Conservation (phyloP, 2,113 vertebrate species). For the Bubo bubo region DNA sequence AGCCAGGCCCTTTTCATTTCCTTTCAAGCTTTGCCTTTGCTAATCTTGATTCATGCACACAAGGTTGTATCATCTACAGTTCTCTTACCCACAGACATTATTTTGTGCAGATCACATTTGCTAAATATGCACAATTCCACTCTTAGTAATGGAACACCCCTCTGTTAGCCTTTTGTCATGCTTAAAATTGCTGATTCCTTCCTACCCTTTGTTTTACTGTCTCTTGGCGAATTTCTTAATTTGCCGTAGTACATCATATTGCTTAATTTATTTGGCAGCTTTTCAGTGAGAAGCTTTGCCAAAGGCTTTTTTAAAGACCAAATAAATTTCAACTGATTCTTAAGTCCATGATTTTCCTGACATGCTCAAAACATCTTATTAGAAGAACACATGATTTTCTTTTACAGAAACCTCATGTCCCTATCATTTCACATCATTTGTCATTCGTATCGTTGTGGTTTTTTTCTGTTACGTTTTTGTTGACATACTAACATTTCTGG, state of each 20-base stretch:
- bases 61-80: not conserved
- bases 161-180: slow-evolving; percentile 23
- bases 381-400: not conserved
- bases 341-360: slow-evolving; percentile 29
- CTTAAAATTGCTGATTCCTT: slow-evolving; percentile 50
- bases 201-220: slow-evolving; percentile 48
- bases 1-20: not conserved
- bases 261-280: slow-evolving; percentile 63
- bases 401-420: slow-evolving; percentile 17
- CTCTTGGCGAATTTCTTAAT: slow-evolving; percentile 56
- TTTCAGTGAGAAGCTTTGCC: slow-evolving; percentile 45
- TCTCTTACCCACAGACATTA: not conserved
- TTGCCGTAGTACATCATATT: slow-evolving; percentile 4
- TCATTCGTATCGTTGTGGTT: not conserved
- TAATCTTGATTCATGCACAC: not conserved
- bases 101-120: not conserved
- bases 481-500: not conserved
- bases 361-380: slow-evolving; percentile 6
- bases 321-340: slow-evolving; percentile 39
- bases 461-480: not conserved
- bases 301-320: slow-evolving; percentile 57
- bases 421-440: not conserved
- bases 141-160: not conserved
- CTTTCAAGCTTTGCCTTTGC: not conserved
- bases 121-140: not conserved